Base-by-base conservation (phyloP, 2,113 vertebrate genomes). In the Phrynosoma platyrhinos region DNA sequence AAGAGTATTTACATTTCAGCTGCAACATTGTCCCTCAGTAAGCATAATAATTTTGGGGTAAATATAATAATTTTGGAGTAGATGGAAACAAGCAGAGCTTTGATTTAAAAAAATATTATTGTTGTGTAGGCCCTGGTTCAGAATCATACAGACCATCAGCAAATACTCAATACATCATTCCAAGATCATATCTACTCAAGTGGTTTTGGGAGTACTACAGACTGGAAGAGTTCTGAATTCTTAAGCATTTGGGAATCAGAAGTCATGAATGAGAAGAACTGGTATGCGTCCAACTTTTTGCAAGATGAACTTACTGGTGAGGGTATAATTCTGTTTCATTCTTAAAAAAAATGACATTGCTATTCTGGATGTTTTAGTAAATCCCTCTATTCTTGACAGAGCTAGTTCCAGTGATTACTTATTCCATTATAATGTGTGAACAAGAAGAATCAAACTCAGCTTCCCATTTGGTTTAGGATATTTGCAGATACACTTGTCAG, bases 201-300 rank as follows among this genome's bases (percentile, higher is more conserved):
- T 96, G 99, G 98, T 95, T 99, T 99, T 91, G 97, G 98, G 74
- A 97, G 95, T 82, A 94, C 98, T 85, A 97, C 98, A 79, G 98
- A 99, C 96, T 99, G 98, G 98, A 98, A 97, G 96, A 98, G 97
- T 93, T 98, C 99, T 64, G 99, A 99, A 95, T 98, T 99, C 91
- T 98, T 99, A 96, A 99, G 98, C 95, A 97, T 99, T 88, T 99
- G 99, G 98, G 98, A 98, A 85, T 98, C 98, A 87, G 98, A 98
- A 91, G 97, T 99, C 97, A 99, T 99, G 98, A 99, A 97, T 94
- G 97, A 98, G 92, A 98, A 99, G 95, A 98, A 98, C 97, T 99
- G 98, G 98, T 99, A 98, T 95, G 97, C 98, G 78, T 98, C 98
- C 91, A 96, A 98, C 62, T 98, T 98, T 97, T 95, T 99, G 92